Conservation (phyloP, 2,113 vertebrate species). For the Sebastes schlegelii region DNA sequence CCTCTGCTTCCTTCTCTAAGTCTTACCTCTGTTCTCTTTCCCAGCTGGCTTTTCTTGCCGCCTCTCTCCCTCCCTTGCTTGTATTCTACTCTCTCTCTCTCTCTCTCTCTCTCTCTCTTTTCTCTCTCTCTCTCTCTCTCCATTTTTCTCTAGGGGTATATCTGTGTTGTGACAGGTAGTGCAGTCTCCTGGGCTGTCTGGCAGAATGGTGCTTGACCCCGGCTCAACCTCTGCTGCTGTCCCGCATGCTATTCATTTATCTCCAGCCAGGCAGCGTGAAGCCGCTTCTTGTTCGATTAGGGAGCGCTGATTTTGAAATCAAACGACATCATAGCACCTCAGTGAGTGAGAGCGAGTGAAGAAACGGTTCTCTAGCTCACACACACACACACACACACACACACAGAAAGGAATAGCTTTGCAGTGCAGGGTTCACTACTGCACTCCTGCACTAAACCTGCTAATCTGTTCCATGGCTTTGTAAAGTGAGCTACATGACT, state of each 20-base stretch:
- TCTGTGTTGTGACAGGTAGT: conserved; percentile 55
- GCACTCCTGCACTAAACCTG: background rate
- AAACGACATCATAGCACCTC: conserved; percentile 50
- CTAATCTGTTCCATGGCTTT: conserved; percentile 9
- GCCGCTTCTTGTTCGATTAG: conserved; percentile 53
- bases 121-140: conserved; percentile 9
- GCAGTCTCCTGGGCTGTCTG: conserved; percentile 47
- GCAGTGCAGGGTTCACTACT: background rate
- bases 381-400: background rate
- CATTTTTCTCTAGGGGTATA: conserved; percentile 35
- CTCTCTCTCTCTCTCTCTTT: background rate
- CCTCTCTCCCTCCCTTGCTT: conserved; percentile 15
- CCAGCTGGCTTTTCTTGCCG: conserved; percentile 4
- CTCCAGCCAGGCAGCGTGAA: conserved; percentile 55
- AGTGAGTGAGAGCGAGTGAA: background rate
- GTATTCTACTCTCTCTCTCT: conserved; percentile 23
- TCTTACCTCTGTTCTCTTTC: conserved; percentile 2
- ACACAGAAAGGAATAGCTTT: background rate
- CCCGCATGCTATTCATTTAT: conserved; percentile 73
- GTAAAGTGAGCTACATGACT: conserved; percentile 37
- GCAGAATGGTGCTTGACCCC: conserved; percentile 68
- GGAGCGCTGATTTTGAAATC: conserved; percentile 55
- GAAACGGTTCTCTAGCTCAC: background rate
- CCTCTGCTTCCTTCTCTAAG: background rate
- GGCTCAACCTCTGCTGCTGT: conserved; percentile 63